Base-by-base conservation (phyloP, 2,888 invertebrate species). In the Sinodicranocentrus sp. region DNA sequence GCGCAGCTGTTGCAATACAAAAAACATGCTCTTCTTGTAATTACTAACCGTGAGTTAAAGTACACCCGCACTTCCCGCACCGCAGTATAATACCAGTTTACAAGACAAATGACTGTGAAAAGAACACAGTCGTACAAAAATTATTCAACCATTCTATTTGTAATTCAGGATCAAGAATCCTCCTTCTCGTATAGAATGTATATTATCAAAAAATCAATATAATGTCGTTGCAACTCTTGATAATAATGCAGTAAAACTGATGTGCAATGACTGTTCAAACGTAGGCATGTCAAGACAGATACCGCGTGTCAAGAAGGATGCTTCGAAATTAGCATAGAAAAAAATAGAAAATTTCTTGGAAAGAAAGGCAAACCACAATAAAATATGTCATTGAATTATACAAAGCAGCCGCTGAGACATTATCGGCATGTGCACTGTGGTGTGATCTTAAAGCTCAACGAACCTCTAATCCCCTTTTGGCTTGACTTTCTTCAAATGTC, bases 261-360 rank as follows among this genome's bases (percentile, higher is more conserved):
- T n/a, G n/a, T n/a, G n/a, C n/a, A n/a, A n/a, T n/a, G n/a, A n/a
- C n/a, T n/a, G n/a, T n/a, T n/a, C n/a, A n/a, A n/a, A n/a, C n/a
- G n/a, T n/a, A n/a, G n/a, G n/a, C n/a, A n/a, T n/a, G n/a, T n/a
- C n/a, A n/a, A n/a, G n/a, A n/a, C n/a, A n/a, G n/a, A n/a, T n/a
- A n/a, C n/a, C n/a, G n/a, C n/a, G n/a, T n/a, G n/a, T n/a, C n/a
- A n/a, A n/a, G n/a, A n/a, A n/a, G n/a, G n/a, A n/a, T n/a, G n/a
- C n/a, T n/a, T n/a, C n/a, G n/a, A n/a, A n/a, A n/a, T n/a, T n/a
- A n/a, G n/a, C n/a, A n/a, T n/a, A 33, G 54, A 39, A 72, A 75
- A 75, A 54, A 25, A 72, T 39, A 65, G 65, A 52, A 54, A 65
- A 52, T 17, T 76, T 76, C 75, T 65, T 76, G 65, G 75, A 76